Evolutionary conservation across 1,140 invertebrate genomes (phyloP), one percentile per base, ranked within the genome.

Genomic region (Penaeus vannamei): DNA sequence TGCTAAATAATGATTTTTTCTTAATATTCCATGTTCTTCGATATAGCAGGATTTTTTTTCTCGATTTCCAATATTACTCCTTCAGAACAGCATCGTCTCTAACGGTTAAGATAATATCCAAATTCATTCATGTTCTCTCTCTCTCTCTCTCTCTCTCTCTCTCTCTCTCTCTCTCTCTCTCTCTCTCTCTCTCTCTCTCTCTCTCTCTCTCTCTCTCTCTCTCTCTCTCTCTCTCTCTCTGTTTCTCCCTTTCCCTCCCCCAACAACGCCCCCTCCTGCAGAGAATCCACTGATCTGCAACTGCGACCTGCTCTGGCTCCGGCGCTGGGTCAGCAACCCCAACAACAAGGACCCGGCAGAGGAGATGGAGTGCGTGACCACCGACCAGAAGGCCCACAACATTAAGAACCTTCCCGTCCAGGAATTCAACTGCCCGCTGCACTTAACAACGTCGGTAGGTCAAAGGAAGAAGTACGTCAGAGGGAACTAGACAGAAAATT

Each of bases 251-350:
- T 22, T 66, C 22, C 23, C 23, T 32, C 1, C 26, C 32, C 32
- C 32, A 46, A 42, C 1, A 14, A 42, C 36, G 36, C 36, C n/a
- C 22, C 29, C 26, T 32, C 14, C 59, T 62, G 17, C 92, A 98
- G 97, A 97, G 94, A 98, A 98, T 93, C 97, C 97, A 1, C 93
- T 98, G 90, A 94, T 96, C 66, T 98, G 97, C 92, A 96, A 97
- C 91, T 98, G 97, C 92, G 96, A 97, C 90, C 93, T 98, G 76
- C 95, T 95, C 77, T 98, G 97, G 97, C 97, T 97, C 92, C 95
- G 95, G 66, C 95, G 95, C 62, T 97, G 97, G 96, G 92, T 97
- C 77, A 59, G 79, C 62, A 87, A 90, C 61, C 87, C 87, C 76
- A 87, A 32, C 76, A 89, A 42, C 64, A 69, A 32, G 89, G 90